phyloP scores from a whole-genome alignment of 1,140 invertebrate species.

The Uloborus diversus region DNA sequence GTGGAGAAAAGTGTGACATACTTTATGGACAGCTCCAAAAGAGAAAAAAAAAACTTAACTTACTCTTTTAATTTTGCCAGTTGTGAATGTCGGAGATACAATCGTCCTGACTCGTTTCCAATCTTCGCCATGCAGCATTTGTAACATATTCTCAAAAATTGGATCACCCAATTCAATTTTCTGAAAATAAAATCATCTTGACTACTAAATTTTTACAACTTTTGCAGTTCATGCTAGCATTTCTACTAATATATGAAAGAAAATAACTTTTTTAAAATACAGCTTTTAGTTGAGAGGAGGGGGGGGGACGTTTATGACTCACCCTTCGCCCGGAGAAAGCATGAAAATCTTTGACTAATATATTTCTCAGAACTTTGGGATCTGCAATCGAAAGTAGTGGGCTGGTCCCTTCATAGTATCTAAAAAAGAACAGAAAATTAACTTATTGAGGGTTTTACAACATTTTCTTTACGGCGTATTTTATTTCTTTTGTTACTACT shows the following conservation, averaged over 20 bases:
- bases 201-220: too few relatives aligned
- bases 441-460: too few relatives aligned
- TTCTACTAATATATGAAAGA: background rate
- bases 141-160: conserved; percentile 65
- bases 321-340: background rate
- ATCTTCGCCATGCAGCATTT: conserved; percentile 66
- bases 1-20: too few relatives aligned
- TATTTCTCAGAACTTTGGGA: background rate
- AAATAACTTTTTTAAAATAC: background rate
- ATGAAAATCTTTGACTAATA: background rate
- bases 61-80: conserved; percentile 69
- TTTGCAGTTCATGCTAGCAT: background rate
- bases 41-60: background rate
- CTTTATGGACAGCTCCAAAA: too few relatives aligned
- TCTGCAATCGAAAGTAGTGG: background rate
- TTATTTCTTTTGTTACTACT: too few relatives aligned
- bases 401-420: background rate
- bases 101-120: conserved; percentile 70
- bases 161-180: background rate
- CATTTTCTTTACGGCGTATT: too few relatives aligned
- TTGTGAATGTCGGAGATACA: conserved; percentile 70
- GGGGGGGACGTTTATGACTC: background rate
- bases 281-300: background rate
- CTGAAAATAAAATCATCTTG: conserved; percentile 6
- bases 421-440: too few relatives aligned